Conservation (phyloP, 2,888 invertebrate species). For the Aphodius sticticus region DNA sequence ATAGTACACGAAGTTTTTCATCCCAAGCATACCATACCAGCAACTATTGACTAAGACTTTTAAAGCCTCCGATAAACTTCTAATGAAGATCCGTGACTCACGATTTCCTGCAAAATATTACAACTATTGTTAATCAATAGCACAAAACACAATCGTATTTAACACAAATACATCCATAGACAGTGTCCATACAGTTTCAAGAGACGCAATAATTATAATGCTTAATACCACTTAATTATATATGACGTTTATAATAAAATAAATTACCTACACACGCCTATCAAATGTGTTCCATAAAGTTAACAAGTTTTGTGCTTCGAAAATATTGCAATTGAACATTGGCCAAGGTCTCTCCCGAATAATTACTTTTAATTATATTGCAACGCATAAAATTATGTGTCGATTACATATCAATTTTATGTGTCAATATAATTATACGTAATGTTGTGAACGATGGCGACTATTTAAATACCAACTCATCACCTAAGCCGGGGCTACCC, state of each 20-base stretch:
- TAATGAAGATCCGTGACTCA: background rate
- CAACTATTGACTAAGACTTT: background rate
- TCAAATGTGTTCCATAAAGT: background rate
- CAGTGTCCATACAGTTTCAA: no score
- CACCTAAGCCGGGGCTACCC: no score
- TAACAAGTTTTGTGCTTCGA: background rate
- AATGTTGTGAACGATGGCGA: background rate
- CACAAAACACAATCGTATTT: background rate
- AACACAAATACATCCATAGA: no score
- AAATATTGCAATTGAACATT: background rate
- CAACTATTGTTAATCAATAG: background rate
- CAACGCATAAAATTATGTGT: background rate
- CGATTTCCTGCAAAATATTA: background rate
- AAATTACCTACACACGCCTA: background rate
- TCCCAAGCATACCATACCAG: background rate
- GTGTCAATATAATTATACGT: background rate
- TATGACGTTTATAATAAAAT: background rate
- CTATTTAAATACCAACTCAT: background rate
- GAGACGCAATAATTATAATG: no score
- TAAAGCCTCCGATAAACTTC: background rate
- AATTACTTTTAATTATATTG: background rate
- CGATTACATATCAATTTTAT: slow-evolving; percentile 4
- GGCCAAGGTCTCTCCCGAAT: background rate
- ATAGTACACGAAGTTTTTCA: no score
- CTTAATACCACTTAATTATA: background rate